Percentiles rank a stretch among this genome's conserved stretches.
phyloP scores from a whole-genome alignment of 2,888 invertebrate species.

The Acanthococcus lagerstroemiae region DNA sequence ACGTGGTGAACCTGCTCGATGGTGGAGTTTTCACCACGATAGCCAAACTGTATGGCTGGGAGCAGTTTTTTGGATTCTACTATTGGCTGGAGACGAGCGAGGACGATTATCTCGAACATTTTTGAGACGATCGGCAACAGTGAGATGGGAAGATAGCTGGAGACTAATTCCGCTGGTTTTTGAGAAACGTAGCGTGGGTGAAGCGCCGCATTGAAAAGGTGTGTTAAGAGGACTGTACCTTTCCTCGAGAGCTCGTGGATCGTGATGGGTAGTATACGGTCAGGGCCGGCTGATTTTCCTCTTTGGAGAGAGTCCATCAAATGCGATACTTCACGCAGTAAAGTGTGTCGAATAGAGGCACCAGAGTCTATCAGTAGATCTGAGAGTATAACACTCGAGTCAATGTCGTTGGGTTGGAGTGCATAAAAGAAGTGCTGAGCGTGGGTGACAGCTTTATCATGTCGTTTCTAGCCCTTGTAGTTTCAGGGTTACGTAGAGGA shows the following conservation, averaged over 20 bases:
- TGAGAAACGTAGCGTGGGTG: not conserved
- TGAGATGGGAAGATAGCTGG: constrained; percentile 29
- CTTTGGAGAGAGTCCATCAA: too few relatives aligned
- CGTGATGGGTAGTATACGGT: not conserved
- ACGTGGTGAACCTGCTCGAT: constrained; percentile 38
- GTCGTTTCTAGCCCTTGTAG: not conserved
- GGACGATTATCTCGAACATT: constrained; percentile 36
- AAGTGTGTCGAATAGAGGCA: too few relatives aligned
- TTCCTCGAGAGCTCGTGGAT: not conserved
- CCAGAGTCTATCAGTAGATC: not conserved
- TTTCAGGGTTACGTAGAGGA: not conserved
- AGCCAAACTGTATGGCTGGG: constrained; percentile 38
- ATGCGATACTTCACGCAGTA: too few relatives aligned
- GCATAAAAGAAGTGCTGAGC: not conserved
- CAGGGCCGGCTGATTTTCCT: not conserved
- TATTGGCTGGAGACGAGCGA: constrained; percentile 31
- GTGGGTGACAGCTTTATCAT: not conserved
- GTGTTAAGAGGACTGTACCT: not conserved
- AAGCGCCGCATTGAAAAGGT: not conserved
- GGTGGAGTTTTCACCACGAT: constrained; percentile 38
- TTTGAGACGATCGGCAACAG: constrained; percentile 36
- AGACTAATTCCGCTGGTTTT: not conserved
- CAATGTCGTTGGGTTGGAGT: not conserved
- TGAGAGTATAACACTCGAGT: not conserved
- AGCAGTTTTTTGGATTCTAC: constrained; percentile 27